These are phyloP conservation scores for Austrolebias charrua DNA, from an alignment of 2,797 vertebrate species.

Conservation along the genomic window DNA sequence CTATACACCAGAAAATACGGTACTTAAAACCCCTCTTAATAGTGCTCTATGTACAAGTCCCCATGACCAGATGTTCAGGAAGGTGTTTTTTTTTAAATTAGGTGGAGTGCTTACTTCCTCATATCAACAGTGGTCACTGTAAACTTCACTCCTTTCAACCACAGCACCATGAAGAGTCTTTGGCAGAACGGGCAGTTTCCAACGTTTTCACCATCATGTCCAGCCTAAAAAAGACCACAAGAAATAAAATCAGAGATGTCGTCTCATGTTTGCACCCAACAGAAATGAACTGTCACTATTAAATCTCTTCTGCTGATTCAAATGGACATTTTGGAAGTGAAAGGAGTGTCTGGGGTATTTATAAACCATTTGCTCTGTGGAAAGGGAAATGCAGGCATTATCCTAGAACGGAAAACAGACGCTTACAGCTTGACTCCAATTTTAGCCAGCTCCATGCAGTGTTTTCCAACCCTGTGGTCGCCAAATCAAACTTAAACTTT, in stretches of 20 bases:
- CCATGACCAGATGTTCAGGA: conserved; percentile 67
- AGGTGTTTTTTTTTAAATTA: conserved; percentile 37
- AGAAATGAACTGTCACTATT: background rate
- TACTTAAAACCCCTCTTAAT: conserved; percentile 29
- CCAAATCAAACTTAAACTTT: background rate
- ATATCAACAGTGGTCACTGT: conserved; percentile 97
- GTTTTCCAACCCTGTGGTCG: background rate
- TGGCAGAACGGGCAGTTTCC: conserved; percentile 97
- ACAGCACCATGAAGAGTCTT: conserved; percentile 96
- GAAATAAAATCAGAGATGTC: background rate
- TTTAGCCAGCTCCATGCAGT: background rate
- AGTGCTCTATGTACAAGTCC: conserved; percentile 54
- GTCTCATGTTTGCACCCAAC: background rate
- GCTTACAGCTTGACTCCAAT: conserved; percentile 6
- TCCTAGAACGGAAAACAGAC: conserved; percentile 39
- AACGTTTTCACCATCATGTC: conserved; percentile 92
- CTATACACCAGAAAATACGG: too few species aligned
- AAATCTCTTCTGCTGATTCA: conserved; percentile 13
- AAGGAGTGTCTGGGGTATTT: conserved; percentile 33
- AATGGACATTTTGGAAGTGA: conserved; percentile 10
- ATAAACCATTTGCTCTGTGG: conserved; percentile 27
- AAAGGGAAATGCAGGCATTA: conserved; percentile 56
- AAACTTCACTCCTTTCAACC: conserved; percentile 97
- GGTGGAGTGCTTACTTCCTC: conserved; percentile 89
- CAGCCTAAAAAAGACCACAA: conserved; percentile 80